These are phyloP conservation scores for Gopherus flavomarginatus DNA, from an alignment of 2,113 vertebrate species.

Conservation along the genomic window DNA sequence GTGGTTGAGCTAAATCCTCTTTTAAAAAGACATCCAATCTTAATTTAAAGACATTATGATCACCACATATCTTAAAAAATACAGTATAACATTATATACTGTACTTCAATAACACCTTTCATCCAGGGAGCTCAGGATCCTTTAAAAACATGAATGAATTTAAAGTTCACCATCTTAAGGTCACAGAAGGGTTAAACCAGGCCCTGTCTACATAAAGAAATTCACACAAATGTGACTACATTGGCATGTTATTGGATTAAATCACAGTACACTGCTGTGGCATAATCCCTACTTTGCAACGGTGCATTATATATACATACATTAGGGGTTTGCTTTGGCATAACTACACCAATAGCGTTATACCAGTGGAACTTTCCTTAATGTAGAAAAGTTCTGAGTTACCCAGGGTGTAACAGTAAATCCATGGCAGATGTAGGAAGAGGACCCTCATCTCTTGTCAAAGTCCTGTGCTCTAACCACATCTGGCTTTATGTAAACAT, in stretches of 20 bases:
- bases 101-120: background rate
- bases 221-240: background rate
- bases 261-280: background rate
- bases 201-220: background rate
- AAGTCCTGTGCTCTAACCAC: too few relatives aligned
- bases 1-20: background rate
- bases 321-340: background rate
- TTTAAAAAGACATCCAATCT: fast-evolving
- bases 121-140: background rate
- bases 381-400: background rate
- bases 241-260: background rate
- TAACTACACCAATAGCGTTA: background rate
- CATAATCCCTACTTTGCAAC: background rate
- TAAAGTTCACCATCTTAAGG: background rate
- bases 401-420: background rate
- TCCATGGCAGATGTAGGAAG: background rate
- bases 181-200: background rate
- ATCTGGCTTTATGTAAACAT: background rate
- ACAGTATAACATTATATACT: fast-evolving
- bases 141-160: background rate
- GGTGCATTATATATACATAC: background rate
- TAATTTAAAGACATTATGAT: background rate
- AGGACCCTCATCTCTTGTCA: background rate
- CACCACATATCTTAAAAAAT: background rate
- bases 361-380: background rate